These are phyloP conservation scores for Nymphalis c-album DNA, from an alignment of 2,888 invertebrate genomes.

Conservation along the genomic window DNA sequence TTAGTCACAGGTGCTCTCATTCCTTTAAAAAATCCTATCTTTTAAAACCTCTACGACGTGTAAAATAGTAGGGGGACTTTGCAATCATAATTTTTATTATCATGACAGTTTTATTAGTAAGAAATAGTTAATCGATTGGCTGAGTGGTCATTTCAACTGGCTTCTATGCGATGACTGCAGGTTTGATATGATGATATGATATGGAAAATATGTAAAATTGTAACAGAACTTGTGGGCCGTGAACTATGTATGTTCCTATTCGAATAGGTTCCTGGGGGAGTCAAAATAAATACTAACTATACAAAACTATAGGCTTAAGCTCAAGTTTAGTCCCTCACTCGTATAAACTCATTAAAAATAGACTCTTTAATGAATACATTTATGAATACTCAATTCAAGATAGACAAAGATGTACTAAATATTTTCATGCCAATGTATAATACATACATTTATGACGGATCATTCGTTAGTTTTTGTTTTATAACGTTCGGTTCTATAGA, in stretches of 20 bases:
- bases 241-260: too few species aligned
- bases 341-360: too few species aligned
- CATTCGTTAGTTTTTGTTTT: neutral
- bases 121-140: conserved; percentile 8
- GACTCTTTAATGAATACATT: too few species aligned
- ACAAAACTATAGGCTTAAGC: too few species aligned
- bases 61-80: conserved; percentile 29
- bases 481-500: neutral
- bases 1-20: conserved; percentile 50
- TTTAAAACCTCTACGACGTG: conserved; percentile 23
- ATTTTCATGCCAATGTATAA: neutral
- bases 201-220: neutral
- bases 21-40: conserved; percentile 27
- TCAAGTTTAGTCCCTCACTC: too few species aligned
- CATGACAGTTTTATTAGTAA: conserved; percentile 4
- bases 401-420: too few species aligned
- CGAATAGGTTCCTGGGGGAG: too few species aligned
- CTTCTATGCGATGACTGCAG: neutral
- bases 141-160: neutral
- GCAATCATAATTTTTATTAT: conserved; percentile 26
- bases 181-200: neutral
- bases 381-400: too few species aligned
- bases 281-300: too few species aligned
- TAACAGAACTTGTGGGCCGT: neutral
- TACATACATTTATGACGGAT: neutral